Conservation (phyloP, 2,113 vertebrate species). For the Elachura formosa region DNA sequence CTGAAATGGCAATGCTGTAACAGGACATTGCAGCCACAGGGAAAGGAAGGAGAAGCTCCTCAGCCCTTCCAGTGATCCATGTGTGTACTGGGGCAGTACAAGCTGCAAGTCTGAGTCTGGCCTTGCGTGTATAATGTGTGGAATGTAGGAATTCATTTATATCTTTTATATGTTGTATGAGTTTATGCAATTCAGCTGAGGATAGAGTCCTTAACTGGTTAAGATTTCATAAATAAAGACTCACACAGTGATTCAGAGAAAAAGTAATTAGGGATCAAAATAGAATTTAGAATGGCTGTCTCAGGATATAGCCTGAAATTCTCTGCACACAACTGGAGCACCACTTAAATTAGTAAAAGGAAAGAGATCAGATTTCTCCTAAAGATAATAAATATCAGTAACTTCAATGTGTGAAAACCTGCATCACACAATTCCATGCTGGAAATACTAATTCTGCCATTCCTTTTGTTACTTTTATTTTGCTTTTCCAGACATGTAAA, state of each 20-base stretch:
- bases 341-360: neutral
- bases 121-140: neutral
- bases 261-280: neutral
- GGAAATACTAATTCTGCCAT: neutral
- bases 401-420: neutral
- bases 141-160: neutral
- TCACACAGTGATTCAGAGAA: neutral
- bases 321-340: neutral
- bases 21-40: neutral
- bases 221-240: neutral
- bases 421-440: neutral
- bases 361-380: neutral
- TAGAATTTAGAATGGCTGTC: neutral
- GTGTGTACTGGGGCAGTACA: neutral
- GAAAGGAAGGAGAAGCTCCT: neutral
- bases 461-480: neutral
- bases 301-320: neutral
- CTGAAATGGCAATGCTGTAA: neutral
- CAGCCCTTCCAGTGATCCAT: neutral
- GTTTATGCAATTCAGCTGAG: neutral
- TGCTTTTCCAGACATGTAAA: neutral
- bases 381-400: neutral
- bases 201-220: neutral
- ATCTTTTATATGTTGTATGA: neutral
- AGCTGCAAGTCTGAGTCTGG: neutral